Conservation (phyloP, 2,888 invertebrate genomes). For the Lithophane ornitopus region DNA sequence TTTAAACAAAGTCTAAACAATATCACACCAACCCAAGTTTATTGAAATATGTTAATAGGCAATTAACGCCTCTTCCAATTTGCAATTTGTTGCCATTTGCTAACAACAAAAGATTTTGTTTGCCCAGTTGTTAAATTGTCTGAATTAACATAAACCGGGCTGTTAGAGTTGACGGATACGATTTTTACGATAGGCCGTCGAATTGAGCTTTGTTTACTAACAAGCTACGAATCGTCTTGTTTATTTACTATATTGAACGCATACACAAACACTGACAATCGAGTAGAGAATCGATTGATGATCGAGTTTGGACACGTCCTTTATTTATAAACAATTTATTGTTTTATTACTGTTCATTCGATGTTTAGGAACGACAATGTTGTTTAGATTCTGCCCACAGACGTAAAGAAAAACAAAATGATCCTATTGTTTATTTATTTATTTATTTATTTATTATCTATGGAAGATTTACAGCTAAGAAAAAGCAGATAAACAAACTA, state of each 20-base stretch:
- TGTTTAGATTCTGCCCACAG: neutral
- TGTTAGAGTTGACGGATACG: slow-evolving; percentile 26
- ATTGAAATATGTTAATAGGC: slow-evolving; percentile 26
- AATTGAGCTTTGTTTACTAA: slow-evolving; percentile 46
- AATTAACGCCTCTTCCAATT: slow-evolving; percentile 49
- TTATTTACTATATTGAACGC: slow-evolving; percentile 26
- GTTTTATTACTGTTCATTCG: slow-evolving; percentile 9
- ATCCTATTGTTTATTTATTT: no score
- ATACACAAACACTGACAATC: slow-evolving; percentile 17
- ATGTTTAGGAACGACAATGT: neutral
- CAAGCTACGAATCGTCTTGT: slow-evolving; percentile 38
- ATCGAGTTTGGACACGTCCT: slow-evolving; percentile 30
- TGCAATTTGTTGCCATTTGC: slow-evolving; percentile 27
- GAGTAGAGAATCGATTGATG: slow-evolving; percentile 9
- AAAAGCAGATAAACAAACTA: no score
- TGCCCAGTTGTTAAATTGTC: slow-evolving; percentile 14
- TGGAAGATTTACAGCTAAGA: no score
- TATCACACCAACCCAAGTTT: neutral
- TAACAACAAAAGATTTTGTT: slow-evolving; percentile 36
- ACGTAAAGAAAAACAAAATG: neutral
- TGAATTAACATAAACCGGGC: slow-evolving; percentile 27
- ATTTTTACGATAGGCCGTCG: slow-evolving; percentile 33
- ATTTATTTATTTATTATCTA: no score
- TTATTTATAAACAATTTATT: slow-evolving; percentile 17
- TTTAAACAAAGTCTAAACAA: slow-evolving; percentile 8